Conservation (phyloP, 2,113 vertebrate species). For the Halichoeres trimaculatus region DNA sequence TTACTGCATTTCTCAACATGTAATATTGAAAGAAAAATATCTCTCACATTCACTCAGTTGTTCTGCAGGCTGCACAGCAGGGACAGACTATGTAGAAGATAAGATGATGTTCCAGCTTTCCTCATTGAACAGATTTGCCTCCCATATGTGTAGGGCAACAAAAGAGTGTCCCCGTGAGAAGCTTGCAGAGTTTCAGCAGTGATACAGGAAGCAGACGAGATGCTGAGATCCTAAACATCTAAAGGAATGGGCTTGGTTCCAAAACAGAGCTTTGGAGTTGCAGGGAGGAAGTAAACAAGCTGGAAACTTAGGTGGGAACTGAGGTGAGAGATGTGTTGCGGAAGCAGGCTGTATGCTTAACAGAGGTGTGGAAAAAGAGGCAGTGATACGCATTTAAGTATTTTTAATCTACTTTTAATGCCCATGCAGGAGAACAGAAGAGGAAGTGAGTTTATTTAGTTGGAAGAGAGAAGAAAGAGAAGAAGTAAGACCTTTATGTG, state of each 20-base stretch:
- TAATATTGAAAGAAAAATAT: conserved; percentile 18
- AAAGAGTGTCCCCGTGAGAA: conserved; percentile 65
- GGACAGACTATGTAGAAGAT: conserved; percentile 37
- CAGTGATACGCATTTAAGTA: conserved; percentile 73
- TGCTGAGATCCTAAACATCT: conserved; percentile 66
- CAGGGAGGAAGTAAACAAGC: conserved; percentile 65
- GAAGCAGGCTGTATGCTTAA: conserved; percentile 46
- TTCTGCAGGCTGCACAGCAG: conserved; percentile 26
- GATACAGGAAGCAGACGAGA: conserved; percentile 63
- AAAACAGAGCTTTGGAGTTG: conserved; percentile 50
- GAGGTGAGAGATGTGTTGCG: conserved; percentile 57
- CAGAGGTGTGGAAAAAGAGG: conserved; percentile 40
- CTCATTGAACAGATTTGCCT: conserved; percentile 66
- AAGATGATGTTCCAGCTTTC: conserved; percentile 44
- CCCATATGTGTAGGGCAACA: conserved; percentile 68
- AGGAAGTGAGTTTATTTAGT: conserved; percentile 65
- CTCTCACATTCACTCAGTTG: conserved; percentile 36
- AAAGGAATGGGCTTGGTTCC: conserved; percentile 60
- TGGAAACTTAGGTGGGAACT: conserved; percentile 40
- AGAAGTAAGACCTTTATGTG: conserved; percentile 72
- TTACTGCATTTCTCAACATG: conserved; percentile 36
- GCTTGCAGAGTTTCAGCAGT: conserved; percentile 46
- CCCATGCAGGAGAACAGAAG: conserved; percentile 38
- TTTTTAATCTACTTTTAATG: conserved; percentile 69
- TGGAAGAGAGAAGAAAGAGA: conserved; percentile 39